These are phyloP conservation scores for Dipodomys merriami DNA, from an alignment of 2,113 vertebrate genomes.

Conservation along the genomic window DNA sequence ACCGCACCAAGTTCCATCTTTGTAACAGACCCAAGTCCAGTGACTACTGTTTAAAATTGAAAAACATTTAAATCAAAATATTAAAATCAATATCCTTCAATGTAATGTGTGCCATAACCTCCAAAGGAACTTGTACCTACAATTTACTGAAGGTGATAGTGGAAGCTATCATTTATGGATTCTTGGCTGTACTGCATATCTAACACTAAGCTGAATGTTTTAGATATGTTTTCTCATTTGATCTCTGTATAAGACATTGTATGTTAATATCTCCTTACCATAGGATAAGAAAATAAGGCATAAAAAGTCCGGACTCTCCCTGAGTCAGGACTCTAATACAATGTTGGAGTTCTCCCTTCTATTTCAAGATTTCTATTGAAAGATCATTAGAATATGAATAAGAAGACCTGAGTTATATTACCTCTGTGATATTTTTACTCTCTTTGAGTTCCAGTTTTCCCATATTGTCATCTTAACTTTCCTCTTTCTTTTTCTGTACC, in stretches of 20 bases:
- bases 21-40: not conserved
- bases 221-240: not conserved
- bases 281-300: not conserved
- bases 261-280: not conserved
- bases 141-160: not conserved
- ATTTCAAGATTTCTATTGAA: no score
- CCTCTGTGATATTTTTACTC: not conserved
- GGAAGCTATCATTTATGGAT: not conserved
- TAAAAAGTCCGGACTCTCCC: not conserved
- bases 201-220: not conserved
- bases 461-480: not conserved
- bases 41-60: not conserved
- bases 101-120: not conserved
- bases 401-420: not conserved
- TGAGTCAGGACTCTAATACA: not conserved
- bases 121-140: conserved; percentile 24
- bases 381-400: not conserved
- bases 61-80: conserved; percentile 26
- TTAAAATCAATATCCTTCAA: not conserved
- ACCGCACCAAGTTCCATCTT: not conserved
- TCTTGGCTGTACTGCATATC: not conserved
- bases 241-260: not conserved
- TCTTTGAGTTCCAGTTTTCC: not conserved
- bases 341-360: not conserved
- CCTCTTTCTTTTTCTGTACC: not conserved